Evolutionary conservation across 2,797 vertebrate genomes (phyloP).

Genomic region (Zonotrichia albicollis): DNA sequence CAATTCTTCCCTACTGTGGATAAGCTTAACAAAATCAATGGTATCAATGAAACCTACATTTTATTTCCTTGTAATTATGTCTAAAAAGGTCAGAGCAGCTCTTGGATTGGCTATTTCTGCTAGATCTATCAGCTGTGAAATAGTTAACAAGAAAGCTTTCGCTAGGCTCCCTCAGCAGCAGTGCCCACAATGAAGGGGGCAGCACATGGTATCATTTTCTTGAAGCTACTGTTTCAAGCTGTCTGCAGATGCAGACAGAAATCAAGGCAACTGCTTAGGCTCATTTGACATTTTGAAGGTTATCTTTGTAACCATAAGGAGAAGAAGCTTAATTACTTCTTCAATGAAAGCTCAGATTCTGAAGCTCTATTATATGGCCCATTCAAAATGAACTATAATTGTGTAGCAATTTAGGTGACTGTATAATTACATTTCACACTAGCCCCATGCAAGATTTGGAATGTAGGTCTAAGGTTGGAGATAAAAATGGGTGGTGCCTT

Average conservation of each 20-base stretch:
- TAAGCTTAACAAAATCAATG: neutral
- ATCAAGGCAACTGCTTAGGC: constrained; percentile 9
- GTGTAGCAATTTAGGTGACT: neutral
- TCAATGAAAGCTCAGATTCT: constrained; percentile 39
- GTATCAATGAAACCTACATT: neutral
- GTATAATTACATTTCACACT: neutral
- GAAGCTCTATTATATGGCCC: constrained; percentile 9
- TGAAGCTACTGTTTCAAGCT: constrained; percentile 41
- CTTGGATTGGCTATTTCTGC: neutral
- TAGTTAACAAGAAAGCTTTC: neutral
- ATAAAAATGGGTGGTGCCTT: neutral
- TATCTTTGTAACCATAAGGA: constrained; percentile 49
- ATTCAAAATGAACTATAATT: constrained; percentile 35
- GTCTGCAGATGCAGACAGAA: constrained; percentile 30
- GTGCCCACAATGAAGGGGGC: neutral
- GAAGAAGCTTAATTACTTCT: constrained; percentile 39
- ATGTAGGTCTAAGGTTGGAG: neutral
- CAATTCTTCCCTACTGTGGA: neutral
- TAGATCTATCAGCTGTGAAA: neutral
- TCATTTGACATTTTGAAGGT: constrained; percentile 59
- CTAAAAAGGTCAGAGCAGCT: neutral
- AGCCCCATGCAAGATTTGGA: neutral
- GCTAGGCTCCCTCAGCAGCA: neutral
- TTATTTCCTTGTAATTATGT: neutral
- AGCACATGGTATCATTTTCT: neutral